Evolutionary conservation across 1,140 invertebrate genomes (phyloP), one percentile per base, ranked within the genome.

Genomic region (Bombus soroeensis): DNA sequence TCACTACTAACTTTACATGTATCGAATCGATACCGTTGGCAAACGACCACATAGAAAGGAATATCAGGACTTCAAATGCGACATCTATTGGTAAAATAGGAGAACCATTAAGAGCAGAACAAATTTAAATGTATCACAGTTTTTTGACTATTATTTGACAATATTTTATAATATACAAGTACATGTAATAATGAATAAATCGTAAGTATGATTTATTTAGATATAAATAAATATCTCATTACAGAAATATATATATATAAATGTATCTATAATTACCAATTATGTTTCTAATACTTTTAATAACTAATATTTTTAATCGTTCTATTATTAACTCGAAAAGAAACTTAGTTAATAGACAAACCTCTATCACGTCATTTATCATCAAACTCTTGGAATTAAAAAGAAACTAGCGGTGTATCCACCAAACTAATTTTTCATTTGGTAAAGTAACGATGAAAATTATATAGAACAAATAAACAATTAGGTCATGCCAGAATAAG

Each of bases 1-100:
- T 62, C 34, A 59, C 75, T 77, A 77, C 57, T 64, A 77, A 77
- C 53, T 77, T 62, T 77, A 32, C 28, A 13, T 64, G 3, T 12
- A 28, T 39, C 34, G 18, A 62, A 77, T 75, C 73, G 37, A 77
- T 39, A 72, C 28, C 75, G 9, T 32, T 64, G 53, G 9, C 0
- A 32, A 59, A 64, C 32, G 37, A 12, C 6, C 10, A 3, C 6
- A 41, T 15, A 62, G 13, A 59, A 32, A 77, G 28, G 28, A 41
- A 22, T 13, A n/a, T 57, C 8, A 32, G 8, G 3, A 18, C n/a
- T 22, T 18, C 9, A 15, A 32, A 25, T 34, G 32, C 43, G 73
- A 75, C 73, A 75, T 53, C 73, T 75, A 53, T 53, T 32, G 18
- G 22, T 28, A 9, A 25, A 43, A 34, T 39, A 8, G 1, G 4